Evolutionary conservation across 2,113 vertebrate genomes (phyloP).

Genomic region (Cryptotis parvus): DNA sequence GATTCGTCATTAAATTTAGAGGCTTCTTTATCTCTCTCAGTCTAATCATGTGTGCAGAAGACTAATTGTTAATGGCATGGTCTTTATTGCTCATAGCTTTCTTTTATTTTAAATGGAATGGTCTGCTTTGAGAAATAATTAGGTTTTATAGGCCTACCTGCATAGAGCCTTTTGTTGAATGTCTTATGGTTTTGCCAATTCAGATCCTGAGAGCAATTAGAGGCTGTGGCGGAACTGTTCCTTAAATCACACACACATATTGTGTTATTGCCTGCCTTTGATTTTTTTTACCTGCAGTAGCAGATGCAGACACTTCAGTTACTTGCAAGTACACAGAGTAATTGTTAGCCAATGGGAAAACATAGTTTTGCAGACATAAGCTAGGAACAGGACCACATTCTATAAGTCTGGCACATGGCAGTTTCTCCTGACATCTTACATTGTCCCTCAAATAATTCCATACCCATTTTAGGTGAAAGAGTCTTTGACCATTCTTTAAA

Average conservation of each 20-base stretch:
- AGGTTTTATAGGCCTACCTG: constrained; percentile 95
- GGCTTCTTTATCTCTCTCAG: constrained; percentile 91
- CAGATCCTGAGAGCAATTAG: constrained; percentile 91
- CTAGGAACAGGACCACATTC: constrained; percentile 4
- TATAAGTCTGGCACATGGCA: background rate
- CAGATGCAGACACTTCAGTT: constrained; percentile 55
- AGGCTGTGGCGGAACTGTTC: constrained; percentile 71
- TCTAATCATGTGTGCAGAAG: constrained; percentile 93
- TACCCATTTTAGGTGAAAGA: constrained; percentile 25
- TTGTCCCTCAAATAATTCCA: background rate
- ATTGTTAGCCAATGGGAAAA: constrained; percentile 63
- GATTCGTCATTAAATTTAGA: constrained; percentile 92
- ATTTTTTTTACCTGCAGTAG: constrained; percentile 67
- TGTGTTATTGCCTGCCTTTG: constrained; percentile 78
- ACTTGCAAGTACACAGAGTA: constrained; percentile 66
- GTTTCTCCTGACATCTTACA: background rate
- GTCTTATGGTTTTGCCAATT: constrained; percentile 91
- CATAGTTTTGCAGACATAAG: constrained; percentile 37
- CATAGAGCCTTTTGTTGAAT: constrained; percentile 88
- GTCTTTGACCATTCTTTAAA: constrained; percentile 24
- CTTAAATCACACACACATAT: constrained; percentile 83
- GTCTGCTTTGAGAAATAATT: constrained; percentile 94
- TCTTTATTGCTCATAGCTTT: constrained; percentile 92
- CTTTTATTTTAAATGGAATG: constrained; percentile 92
- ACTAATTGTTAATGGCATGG: constrained; percentile 95